Conservation (phyloP, 1,140 invertebrate species). For the Cecropterus lyciades region DNA sequence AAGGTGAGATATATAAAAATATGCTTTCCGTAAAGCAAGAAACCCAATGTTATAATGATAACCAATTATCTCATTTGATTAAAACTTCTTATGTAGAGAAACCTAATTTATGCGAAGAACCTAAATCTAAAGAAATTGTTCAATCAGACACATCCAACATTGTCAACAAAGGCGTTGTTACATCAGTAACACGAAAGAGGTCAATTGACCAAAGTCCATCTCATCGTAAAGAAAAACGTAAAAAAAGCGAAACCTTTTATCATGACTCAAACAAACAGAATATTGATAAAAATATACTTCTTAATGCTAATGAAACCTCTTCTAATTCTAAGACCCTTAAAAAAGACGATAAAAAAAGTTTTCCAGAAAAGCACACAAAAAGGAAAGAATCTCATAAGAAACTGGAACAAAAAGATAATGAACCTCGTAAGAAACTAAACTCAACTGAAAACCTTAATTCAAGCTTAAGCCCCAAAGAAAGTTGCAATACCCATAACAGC, state of each 20-base stretch:
- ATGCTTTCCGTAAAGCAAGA: constrained; percentile 7
- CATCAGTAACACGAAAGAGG: constrained; percentile 60
- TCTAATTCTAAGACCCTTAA: constrained; percentile 55
- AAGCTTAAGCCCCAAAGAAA: constrained; percentile 62
- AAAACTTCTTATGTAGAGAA: constrained; percentile 16
- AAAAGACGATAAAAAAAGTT: constrained; percentile 54
- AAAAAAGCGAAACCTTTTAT: constrained; percentile 59
- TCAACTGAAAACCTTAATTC: constrained; percentile 47
- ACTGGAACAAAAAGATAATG: constrained; percentile 49
- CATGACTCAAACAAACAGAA: constrained; percentile 49
- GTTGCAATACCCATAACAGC: constrained; percentile 40
- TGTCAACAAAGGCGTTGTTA: constrained; percentile 38
- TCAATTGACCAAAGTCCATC: constrained; percentile 69
- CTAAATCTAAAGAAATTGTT: constrained; percentile 36
- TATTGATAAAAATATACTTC: constrained; percentile 51
- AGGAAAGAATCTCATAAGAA: constrained; percentile 61
- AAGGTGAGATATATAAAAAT: constrained; percentile 34
- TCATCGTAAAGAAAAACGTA: constrained; percentile 78
- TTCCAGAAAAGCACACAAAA: constrained; percentile 72
- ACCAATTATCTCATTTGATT: constrained; percentile 5
- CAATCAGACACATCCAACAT: constrained; percentile 38
- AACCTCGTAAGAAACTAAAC: constrained; percentile 50
- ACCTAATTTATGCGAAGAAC: constrained; percentile 5
- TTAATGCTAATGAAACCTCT: constrained; percentile 48
- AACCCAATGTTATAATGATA: neutral